Percentiles rank a stretch among this genome's conserved stretches.
Evolutionary conservation across 2,113 vertebrate species (phyloP).

Genomic region (Bungarus multicinctus): DNA sequence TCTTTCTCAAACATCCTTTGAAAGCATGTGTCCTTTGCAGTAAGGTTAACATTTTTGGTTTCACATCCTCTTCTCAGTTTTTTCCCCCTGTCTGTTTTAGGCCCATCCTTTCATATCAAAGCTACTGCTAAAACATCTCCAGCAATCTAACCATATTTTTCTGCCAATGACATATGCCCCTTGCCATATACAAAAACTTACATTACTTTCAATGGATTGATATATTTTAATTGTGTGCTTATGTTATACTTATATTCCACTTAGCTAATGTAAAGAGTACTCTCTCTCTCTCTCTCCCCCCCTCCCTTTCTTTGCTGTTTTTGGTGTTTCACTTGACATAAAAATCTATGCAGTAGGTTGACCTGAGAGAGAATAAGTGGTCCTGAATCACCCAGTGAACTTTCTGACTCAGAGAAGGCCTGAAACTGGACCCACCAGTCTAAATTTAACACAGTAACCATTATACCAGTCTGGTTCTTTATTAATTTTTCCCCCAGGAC

Average conservation of each 20-base stretch:
- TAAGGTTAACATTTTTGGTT: background rate
- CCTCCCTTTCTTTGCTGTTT: background rate
- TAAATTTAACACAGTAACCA: background rate
- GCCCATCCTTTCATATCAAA: background rate
- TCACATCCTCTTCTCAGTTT: background rate
- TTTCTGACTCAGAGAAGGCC: background rate
- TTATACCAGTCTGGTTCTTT: background rate
- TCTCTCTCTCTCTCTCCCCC: rapidly evolving
- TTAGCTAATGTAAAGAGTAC: background rate
- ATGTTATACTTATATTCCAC: background rate
- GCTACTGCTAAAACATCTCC: background rate
- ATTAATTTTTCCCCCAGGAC: background rate
- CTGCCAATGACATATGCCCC: background rate
- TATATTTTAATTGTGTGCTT: background rate
- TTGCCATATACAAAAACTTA: background rate
- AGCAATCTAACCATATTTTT: background rate
- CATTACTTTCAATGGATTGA: background rate
- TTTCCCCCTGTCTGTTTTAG: background rate
- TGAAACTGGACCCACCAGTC: background rate
- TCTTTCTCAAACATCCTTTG: background rate
- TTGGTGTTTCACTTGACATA: background rate
- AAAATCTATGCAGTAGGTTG: background rate
- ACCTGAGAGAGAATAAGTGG: background rate
- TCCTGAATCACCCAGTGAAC: background rate
- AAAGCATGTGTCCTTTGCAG: background rate